Percentiles rank a stretch among this genome's conserved stretches.
Conservation (phyloP, 2,888 invertebrate genomes). For the Heteromurus nitidus region DNA sequence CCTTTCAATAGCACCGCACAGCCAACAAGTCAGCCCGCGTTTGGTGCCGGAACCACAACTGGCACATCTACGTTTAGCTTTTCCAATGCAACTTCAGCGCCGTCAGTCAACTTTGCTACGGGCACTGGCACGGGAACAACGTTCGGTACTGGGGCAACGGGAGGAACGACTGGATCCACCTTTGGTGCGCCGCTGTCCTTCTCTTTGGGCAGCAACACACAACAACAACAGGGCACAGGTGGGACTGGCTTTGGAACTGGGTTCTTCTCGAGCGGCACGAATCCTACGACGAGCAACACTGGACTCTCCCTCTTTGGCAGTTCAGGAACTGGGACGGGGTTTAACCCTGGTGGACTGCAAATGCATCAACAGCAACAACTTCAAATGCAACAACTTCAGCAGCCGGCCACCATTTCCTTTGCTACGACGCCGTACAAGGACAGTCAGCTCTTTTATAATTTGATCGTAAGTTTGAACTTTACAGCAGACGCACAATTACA, state of each 20-base stretch:
- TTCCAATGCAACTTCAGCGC: conserved; percentile 54
- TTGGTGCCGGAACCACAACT: conserved; percentile 62
- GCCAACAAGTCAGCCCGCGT: conserved; percentile 62
- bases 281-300: conserved; percentile 9
- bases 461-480: conserved; percentile 75
- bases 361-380: not conserved
- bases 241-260: conserved; percentile 39
- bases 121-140: conserved; percentile 20
- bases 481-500: too few species aligned
- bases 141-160: conserved; percentile 18
- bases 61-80: conserved; percentile 53
- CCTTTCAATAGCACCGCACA: conserved; percentile 41
- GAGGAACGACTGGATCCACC: conserved; percentile 9
- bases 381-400: conserved; percentile 22
- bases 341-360: conserved; percentile 42
- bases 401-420: conserved; percentile 75
- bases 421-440: conserved; percentile 91
- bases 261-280: conserved; percentile 27
- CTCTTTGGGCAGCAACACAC: conserved; percentile 17
- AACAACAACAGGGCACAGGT: conserved; percentile 13
- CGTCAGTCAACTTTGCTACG: conserved; percentile 59
- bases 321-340: conserved; percentile 21
- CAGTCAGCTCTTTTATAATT: conserved; percentile 87
- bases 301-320: conserved; percentile 40
- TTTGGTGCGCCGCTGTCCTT: conserved; percentile 36